phyloP scores from a whole-genome alignment of 2,797 vertebrate species.

The Phalloptychus januarius region DNA sequence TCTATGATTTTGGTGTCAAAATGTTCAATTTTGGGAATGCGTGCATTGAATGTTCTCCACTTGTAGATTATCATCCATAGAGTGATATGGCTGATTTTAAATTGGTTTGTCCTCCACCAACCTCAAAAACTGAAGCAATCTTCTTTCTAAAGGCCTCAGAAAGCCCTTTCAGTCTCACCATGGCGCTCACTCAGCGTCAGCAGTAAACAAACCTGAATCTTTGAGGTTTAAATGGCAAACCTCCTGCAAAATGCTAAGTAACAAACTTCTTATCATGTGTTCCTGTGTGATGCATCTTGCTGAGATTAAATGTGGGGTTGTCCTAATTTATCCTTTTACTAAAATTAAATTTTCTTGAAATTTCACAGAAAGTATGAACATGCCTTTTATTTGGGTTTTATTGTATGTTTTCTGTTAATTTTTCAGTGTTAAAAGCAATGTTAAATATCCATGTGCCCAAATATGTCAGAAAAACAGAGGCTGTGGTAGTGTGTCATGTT shows the following conservation, averaged over 20 bases:
- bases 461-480: not conserved
- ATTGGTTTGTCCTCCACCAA: not conserved
- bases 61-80: not conserved
- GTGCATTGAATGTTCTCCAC: not conserved
- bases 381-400: not conserved
- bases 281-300: not conserved
- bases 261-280: not conserved
- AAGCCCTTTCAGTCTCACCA: not conserved
- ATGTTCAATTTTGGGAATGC: not conserved
- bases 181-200: not conserved
- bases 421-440: not conserved
- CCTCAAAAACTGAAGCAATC: slow-evolving; percentile 1
- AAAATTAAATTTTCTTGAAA: not conserved
- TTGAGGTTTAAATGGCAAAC: not conserved
- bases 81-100: not conserved
- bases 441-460: not conserved
- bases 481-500: not conserved
- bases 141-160: not conserved
- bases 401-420: not conserved
- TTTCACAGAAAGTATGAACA: not conserved
- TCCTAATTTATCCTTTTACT: not conserved
- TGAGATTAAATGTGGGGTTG: not conserved
- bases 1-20: not conserved
- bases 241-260: not conserved
- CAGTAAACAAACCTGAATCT: not conserved